A percentile compares a stretch with the other conserved stretches of the same genome.
These are phyloP conservation scores for Rhinatrema bivittatum DNA, from an alignment of 2,797 vertebrate species.

Conservation along the genomic window DNA sequence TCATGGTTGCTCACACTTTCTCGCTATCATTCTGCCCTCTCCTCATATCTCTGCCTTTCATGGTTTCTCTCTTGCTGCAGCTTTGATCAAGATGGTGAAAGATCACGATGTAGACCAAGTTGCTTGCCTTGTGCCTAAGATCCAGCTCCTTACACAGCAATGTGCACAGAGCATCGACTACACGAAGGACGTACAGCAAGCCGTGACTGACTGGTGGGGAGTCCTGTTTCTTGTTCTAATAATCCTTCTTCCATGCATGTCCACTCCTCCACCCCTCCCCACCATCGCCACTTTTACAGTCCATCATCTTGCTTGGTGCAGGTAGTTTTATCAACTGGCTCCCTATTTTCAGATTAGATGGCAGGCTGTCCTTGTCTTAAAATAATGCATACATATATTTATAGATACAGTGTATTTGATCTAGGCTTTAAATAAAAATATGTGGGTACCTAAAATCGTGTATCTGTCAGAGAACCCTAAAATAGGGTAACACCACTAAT, in stretches of 20 bases:
- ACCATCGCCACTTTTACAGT: neutral
- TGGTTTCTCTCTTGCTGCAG: slow-evolving; percentile 20
- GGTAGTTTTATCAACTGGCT: neutral
- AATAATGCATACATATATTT: no score
- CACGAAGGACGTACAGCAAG: slow-evolving; percentile 46
- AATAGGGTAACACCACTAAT: no score
- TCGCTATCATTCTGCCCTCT: no score
- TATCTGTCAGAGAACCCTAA: no score
- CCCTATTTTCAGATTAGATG: no score
- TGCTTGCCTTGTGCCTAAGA: slow-evolving; percentile 49
- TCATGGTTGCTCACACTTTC: no score
- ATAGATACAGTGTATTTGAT: no score
- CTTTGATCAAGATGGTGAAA: slow-evolving; percentile 43
- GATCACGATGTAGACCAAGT: slow-evolving; percentile 56
- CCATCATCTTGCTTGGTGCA: neutral
- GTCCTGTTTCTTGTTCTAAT: neutral
- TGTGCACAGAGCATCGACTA: slow-evolving; percentile 47
- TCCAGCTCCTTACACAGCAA: slow-evolving; percentile 41
- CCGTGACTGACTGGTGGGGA: slow-evolving; percentile 61
- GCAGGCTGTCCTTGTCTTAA: no score
- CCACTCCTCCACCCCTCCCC: no score
- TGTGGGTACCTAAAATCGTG: no score
- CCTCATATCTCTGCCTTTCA: neutral
- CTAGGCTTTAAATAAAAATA: no score
- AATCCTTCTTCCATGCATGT: neutral